A percentile compares a stretch with the other conserved stretches of the same genome.
These are phyloP conservation scores for Pygoscelis antarcticus DNA, from an alignment of 2,113 vertebrate genomes.

Conservation along the genomic window DNA sequence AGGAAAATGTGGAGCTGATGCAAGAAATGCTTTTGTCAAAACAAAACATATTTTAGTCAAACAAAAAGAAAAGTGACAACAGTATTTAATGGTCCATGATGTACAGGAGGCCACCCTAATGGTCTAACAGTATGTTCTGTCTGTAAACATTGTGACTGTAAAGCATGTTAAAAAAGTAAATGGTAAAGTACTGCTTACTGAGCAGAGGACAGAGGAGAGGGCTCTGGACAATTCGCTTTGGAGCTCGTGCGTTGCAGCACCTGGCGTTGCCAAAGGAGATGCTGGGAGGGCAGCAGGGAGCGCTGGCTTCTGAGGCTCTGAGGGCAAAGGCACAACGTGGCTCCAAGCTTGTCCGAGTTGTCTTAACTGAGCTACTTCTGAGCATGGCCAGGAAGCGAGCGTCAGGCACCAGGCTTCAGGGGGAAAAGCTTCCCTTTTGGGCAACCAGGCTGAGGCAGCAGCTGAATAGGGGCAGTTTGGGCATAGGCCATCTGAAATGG, in stretches of 20 bases:
- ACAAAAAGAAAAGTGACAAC: background rate
- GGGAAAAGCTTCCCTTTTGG: background rate
- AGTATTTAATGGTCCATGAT: background rate
- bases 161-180: background rate
- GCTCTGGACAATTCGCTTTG: background rate
- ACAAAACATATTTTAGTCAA: background rate
- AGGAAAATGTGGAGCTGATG: background rate
- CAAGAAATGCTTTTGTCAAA: background rate
- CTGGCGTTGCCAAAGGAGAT: background rate
- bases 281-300: background rate
- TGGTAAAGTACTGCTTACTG: background rate
- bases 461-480: background rate
- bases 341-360: background rate
- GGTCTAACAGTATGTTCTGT: background rate
- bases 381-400: accelerated
- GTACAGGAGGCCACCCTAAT: background rate
- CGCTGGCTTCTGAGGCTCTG: background rate
- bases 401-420: background rate
- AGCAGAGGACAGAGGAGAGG: background rate
- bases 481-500: background rate
- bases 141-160: background rate
- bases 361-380: background rate
- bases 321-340: background rate
- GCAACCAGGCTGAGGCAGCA: background rate
- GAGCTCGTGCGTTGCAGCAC: background rate